These are phyloP conservation scores for Alouatta palliata DNA, from an alignment of 2,113 vertebrate species.

Conservation along the genomic window DNA sequence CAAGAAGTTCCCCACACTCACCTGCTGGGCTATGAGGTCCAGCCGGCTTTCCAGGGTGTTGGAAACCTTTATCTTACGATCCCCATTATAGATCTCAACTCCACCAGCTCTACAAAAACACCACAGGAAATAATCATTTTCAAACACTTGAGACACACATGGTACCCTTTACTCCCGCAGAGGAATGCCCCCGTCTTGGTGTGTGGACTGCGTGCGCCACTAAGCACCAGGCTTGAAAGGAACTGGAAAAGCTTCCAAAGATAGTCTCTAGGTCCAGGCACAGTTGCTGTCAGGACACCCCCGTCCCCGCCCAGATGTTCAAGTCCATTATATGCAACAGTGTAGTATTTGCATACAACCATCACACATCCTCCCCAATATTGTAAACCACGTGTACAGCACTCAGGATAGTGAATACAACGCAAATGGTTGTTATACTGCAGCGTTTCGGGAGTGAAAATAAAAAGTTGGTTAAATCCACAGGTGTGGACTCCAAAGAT, in stretches of 20 bases:
- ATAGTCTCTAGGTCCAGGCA: neutral
- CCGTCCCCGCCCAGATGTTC: neutral
- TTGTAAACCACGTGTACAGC: neutral
- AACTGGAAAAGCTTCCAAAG: neutral
- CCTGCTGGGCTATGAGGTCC: conserved; percentile 98
- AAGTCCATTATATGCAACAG: neutral
- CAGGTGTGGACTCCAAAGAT: neutral
- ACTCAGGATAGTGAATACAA: neutral
- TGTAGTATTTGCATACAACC: neutral
- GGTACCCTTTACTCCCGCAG: neutral
- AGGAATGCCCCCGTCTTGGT: neutral
- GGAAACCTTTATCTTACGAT: conserved; percentile 96
- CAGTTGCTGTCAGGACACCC: neutral
- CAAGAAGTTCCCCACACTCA: conserved; percentile 73
- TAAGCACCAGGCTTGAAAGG: neutral
- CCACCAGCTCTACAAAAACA: conserved; percentile 90
- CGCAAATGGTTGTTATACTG: neutral
- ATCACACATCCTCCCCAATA: neutral
- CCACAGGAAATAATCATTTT: neutral
- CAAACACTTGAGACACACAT: neutral
- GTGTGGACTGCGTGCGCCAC: too few relatives aligned
- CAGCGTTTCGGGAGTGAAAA: neutral
- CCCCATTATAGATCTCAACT: conserved; percentile 92
- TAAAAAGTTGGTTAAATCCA: neutral
- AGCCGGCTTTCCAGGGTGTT: conserved; percentile 98